Base-by-base conservation (phyloP, 2,888 invertebrate genomes). In the Caenorhabditis parvicauda region DNA sequence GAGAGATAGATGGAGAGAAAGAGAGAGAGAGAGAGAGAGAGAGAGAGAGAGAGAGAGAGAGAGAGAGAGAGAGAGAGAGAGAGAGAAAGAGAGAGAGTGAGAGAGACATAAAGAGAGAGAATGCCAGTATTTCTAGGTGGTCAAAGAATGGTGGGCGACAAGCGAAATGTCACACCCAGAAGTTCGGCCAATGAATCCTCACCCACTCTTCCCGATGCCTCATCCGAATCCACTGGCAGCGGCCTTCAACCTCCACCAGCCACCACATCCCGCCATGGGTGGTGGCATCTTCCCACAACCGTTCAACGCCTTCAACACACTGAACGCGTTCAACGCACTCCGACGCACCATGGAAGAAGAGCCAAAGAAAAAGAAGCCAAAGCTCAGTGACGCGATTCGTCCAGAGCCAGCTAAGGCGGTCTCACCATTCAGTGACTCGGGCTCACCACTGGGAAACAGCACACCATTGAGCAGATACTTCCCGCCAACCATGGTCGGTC, bases 401-500 rank as follows among this genome's bases (percentile, higher is more conserved):
- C 62, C 37, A 45, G 64, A 41, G 39, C 35, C 19, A 35, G 54
- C 48, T 9, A 55, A 49, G 49, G 67, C 46, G 59, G 64, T 37
- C 24, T 74, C 48, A 47, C 76, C 57, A 17, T 29, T 51, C 35
- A 68, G 65, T 41, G 60, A 45, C 9, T 51, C 55, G 3, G 61
- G 57, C 19, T 59, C 67, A 9, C 55, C 59, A 27, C 47, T 59
- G n/a, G 44, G 53, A 22, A 3, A 19, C 21, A 35, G 50, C 27
- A 29, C 48, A 5, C 27, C 35, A 7, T 37, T 48, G 38, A 51
- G 47, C 45, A 43, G 52, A 38, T 70, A 60, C 46, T 70, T 60
- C 41, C 68, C 70, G 43, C 75, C 77, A 22, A 77, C 77, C 17
- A 77, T 80, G 78, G 76, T 80, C 24, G 69, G 68, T 19, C 76